Percentiles rank a stretch among this genome's conserved stretches.
These are phyloP conservation scores for Lagorchestes hirsutus DNA, from an alignment of 2,797 vertebrate species.

Conservation along the genomic window DNA sequence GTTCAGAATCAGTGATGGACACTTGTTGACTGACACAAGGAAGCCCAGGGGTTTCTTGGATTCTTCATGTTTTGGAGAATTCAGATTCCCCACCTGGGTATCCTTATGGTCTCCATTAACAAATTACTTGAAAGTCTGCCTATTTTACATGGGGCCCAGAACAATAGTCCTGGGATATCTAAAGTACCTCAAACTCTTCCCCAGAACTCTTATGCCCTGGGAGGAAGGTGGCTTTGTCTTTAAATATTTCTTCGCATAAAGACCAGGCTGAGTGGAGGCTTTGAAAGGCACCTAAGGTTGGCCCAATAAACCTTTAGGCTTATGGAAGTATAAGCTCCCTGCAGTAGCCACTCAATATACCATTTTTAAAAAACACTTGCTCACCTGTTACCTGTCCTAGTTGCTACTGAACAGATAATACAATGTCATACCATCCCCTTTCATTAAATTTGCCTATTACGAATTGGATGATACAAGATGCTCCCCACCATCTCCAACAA, in stretches of 20 bases:
- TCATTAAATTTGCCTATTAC: not conserved
- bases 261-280: not conserved
- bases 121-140: not conserved
- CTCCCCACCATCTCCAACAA: not conserved
- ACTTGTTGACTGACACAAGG: not conserved
- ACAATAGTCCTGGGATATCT: not conserved
- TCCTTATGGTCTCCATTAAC: not conserved
- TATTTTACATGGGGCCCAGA: not conserved
- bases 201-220: not conserved
- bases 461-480: no score
- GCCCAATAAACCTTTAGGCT: not conserved
- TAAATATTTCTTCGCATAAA: not conserved
- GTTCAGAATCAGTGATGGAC: not conserved
- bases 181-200: not conserved
- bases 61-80: not conserved
- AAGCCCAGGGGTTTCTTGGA: not conserved
- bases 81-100: not conserved
- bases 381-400: not conserved
- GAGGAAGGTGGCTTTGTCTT: not conserved
- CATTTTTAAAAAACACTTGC: not conserved
- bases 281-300: not conserved
- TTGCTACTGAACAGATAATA: not conserved
- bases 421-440: not conserved
- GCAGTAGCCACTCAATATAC: not conserved
- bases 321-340: not conserved